Conservation (phyloP, 2,113 vertebrate species). For the Polypterus senegalus region DNA sequence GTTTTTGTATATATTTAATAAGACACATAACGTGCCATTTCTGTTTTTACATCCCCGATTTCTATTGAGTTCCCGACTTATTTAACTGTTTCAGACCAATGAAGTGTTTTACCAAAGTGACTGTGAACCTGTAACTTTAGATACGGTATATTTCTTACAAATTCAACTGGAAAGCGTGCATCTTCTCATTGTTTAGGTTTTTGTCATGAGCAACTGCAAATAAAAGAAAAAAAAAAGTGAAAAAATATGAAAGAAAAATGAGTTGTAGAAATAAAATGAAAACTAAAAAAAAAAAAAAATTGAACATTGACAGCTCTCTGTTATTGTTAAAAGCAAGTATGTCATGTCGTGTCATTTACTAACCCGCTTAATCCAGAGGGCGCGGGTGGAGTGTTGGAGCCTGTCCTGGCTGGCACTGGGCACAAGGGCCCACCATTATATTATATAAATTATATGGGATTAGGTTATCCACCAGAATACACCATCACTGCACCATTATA, state of each 20-base stretch:
- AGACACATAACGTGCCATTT: constrained; percentile 86
- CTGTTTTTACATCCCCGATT: constrained; percentile 64
- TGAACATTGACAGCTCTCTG: too few relatives aligned
- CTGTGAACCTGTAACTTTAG: constrained; percentile 85
- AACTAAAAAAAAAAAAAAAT: constrained; percentile 51
- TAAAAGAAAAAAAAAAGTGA: constrained; percentile 59
- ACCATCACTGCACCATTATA: too few relatives aligned
- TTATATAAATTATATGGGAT: too few relatives aligned
- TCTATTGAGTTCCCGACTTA: constrained; percentile 42
- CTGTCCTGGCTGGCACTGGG: too few relatives aligned
- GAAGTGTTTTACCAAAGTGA: constrained; percentile 97
- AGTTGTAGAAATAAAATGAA: constrained; percentile 63
- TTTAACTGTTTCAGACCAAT: constrained; percentile 60
- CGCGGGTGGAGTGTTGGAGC: too few relatives aligned
- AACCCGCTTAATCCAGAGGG: too few relatives aligned
- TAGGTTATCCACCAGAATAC: too few relatives aligned
- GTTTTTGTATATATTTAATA: constrained; percentile 98
- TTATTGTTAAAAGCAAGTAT: too few relatives aligned
- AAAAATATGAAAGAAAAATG: constrained; percentile 39
- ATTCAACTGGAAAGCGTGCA: constrained; percentile 44
- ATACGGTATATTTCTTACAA: constrained; percentile 84
- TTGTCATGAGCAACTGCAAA: constrained; percentile 87
- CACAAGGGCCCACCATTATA: too few relatives aligned
- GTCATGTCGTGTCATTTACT: too few relatives aligned
- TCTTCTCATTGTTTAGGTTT: constrained; percentile 66